Conservation (phyloP, 2,888 invertebrate species). For the Cantharis nigra region DNA sequence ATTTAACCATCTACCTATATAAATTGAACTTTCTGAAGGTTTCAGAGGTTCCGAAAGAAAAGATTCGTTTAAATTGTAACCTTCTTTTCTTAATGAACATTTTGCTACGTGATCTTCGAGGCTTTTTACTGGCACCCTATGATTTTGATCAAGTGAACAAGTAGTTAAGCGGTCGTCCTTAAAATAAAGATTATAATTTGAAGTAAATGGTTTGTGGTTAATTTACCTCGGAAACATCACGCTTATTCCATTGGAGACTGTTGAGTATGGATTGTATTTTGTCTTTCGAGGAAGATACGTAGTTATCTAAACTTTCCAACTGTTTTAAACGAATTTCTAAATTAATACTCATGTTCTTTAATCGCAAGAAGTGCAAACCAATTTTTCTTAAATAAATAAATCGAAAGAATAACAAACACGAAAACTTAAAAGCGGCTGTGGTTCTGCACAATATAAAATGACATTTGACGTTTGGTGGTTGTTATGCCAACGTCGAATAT, state of each 20-base stretch:
- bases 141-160: slow-evolving; percentile 58
- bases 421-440: background rate
- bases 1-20: slow-evolving; percentile 48
- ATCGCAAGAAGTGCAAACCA: background rate
- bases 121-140: slow-evolving; percentile 53
- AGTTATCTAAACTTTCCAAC: slow-evolving; percentile 52
- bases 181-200: background rate
- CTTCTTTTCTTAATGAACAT: slow-evolving; percentile 57
- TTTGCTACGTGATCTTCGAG: slow-evolving; percentile 54
- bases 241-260: slow-evolving; percentile 48
- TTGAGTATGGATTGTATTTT: slow-evolving; percentile 49
- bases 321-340: slow-evolving; percentile 53
- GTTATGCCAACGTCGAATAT: background rate
- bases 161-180: slow-evolving; percentile 48
- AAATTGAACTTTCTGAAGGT: slow-evolving; percentile 43
- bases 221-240: slow-evolving; percentile 46
- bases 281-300: slow-evolving; percentile 49
- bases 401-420: background rate
- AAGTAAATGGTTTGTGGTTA: background rate
- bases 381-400: background rate
- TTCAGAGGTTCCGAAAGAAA: slow-evolving; percentile 55
- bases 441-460: background rate
- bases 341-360: slow-evolving; percentile 50
- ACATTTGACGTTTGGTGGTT: background rate
- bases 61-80: slow-evolving; percentile 54